A percentile compares a stretch with the other conserved stretches of the same genome.
Evolutionary conservation across 2,888 invertebrate genomes (phyloP).

Genomic region (Urechis unicinctus): DNA sequence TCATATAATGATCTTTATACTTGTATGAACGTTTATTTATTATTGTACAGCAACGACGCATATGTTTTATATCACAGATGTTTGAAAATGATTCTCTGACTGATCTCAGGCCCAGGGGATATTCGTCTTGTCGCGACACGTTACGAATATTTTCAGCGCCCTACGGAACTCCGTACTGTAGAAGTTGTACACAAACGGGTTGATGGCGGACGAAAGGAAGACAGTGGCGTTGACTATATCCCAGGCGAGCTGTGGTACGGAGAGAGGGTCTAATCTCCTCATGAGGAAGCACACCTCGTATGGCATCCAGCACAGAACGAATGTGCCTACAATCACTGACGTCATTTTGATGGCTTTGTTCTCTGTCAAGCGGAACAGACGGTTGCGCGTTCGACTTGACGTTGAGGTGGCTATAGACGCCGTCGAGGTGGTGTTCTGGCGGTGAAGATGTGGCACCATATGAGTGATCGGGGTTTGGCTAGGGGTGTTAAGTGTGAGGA

Average conservation of each 20-base stretch:
- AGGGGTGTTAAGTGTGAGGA: no score
- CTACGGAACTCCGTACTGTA: slow-evolving; percentile 19
- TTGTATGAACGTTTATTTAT: no score
- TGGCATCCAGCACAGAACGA: slow-evolving; percentile 18
- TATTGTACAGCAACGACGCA: no score
- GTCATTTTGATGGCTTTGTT: slow-evolving; percentile 21
- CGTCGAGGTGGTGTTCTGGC: background rate
- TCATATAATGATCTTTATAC: no score
- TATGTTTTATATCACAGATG: no score
- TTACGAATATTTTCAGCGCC: slow-evolving; percentile 6
- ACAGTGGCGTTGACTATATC: slow-evolving; percentile 4
- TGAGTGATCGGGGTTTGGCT: background rate
- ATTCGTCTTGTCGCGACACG: slow-evolving; percentile 3
- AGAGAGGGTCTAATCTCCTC: background rate
- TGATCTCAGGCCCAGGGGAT: slow-evolving; percentile 4
- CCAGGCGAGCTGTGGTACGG: slow-evolving; percentile 4
- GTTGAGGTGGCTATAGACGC: background rate
- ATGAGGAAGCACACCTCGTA: slow-evolving; percentile 13
- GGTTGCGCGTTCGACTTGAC: background rate
- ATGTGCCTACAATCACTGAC: slow-evolving; percentile 14
- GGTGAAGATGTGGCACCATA: background rate
- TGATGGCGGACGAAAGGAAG: slow-evolving; percentile 13
- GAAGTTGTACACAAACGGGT: slow-evolving; percentile 22
- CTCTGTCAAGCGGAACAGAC: slow-evolving; percentile 5
- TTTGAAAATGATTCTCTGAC: no score